These are phyloP conservation scores for Macrosoma leucophasiata DNA, from an alignment of 2,888 invertebrate species.

Conservation along the genomic window DNA sequence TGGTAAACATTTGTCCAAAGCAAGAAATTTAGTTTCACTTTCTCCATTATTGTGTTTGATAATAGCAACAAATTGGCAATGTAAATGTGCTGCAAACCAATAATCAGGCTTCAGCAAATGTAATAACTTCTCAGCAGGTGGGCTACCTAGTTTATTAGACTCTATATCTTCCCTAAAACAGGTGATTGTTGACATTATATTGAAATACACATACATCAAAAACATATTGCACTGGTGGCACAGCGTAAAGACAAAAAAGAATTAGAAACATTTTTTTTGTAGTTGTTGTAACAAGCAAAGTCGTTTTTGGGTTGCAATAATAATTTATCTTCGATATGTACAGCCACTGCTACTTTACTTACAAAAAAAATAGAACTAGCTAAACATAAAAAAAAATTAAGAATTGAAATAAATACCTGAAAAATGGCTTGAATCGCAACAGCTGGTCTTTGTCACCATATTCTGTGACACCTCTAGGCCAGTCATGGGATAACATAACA, in stretches of 20 bases:
- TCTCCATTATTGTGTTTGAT: conserved; percentile 81
- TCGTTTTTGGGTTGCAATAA: too few relatives aligned
- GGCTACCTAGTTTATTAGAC: conserved; percentile 88
- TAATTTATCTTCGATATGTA: too few relatives aligned
- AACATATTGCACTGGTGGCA: too few relatives aligned
- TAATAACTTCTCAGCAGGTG: conserved; percentile 89
- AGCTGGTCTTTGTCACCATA: conserved; percentile 87
- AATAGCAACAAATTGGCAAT: conserved; percentile 94
- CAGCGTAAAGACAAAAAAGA: too few relatives aligned
- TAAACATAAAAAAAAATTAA: too few relatives aligned
- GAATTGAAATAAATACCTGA: conserved; percentile 70
- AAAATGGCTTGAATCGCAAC: conserved; percentile 85
- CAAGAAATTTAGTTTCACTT: conserved; percentile 85
- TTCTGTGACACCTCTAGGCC: conserved; percentile 93
- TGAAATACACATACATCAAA: too few relatives aligned
- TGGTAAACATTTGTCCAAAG: conserved; percentile 97
- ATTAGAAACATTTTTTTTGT: too few relatives aligned
- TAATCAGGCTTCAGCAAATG: conserved; percentile 86
- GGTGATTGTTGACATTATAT: too few relatives aligned
- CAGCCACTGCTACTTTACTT: too few relatives aligned
- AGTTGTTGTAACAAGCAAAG: too few relatives aligned
- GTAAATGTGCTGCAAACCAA: conserved; percentile 99
- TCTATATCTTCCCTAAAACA: conserved; percentile 86
- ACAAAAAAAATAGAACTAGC: too few relatives aligned
- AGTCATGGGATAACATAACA: conserved; percentile 97